Evolutionary conservation across 2,113 vertebrate species (phyloP).

Genomic region (Heterochromis multidens): DNA sequence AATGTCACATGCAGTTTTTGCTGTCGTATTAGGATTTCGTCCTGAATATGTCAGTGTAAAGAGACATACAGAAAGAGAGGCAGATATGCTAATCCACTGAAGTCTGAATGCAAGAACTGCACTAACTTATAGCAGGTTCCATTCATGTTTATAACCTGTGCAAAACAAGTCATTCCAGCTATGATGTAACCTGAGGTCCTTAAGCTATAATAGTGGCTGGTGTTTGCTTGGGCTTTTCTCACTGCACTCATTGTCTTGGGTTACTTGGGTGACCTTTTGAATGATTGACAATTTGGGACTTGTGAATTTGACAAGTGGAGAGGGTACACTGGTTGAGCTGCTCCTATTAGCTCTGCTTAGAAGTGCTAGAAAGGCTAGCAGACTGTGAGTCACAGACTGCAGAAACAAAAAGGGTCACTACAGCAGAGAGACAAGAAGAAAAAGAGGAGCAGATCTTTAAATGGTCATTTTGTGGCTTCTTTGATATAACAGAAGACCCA

Average conservation of each 20-base stretch:
- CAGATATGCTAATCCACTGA: neutral
- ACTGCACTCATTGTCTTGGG: conserved; percentile 39
- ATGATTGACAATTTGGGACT: conserved; percentile 26
- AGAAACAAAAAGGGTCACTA: conserved; percentile 8
- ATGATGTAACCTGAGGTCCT: conserved; percentile 43
- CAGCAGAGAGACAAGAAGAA: neutral
- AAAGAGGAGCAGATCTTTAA: neutral
- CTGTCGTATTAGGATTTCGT: neutral
- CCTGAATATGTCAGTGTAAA: conserved; percentile 19
- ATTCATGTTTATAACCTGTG: conserved; percentile 36
- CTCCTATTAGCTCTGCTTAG: conserved; percentile 17
- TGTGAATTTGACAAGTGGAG: conserved; percentile 37
- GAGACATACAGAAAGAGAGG: neutral
- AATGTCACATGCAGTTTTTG: neutral
- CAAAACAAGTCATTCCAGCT: conserved; percentile 36
- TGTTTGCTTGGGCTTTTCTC: conserved; percentile 26
- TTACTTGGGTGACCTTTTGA: conserved; percentile 55
- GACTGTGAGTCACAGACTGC: conserved; percentile 25
- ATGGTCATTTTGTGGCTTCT: neutral
- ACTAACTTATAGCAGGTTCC: neutral
- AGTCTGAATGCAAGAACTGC: neutral
- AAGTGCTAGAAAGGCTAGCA: conserved; percentile 8
- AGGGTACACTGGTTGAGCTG: conserved; percentile 6
- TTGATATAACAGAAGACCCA: neutral
- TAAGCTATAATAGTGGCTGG: conserved; percentile 7